Evolutionary conservation across 2,113 vertebrate genomes (phyloP), one percentile per base, ranked within the genome.

Genomic region (Galemys pyrenaicus): DNA sequence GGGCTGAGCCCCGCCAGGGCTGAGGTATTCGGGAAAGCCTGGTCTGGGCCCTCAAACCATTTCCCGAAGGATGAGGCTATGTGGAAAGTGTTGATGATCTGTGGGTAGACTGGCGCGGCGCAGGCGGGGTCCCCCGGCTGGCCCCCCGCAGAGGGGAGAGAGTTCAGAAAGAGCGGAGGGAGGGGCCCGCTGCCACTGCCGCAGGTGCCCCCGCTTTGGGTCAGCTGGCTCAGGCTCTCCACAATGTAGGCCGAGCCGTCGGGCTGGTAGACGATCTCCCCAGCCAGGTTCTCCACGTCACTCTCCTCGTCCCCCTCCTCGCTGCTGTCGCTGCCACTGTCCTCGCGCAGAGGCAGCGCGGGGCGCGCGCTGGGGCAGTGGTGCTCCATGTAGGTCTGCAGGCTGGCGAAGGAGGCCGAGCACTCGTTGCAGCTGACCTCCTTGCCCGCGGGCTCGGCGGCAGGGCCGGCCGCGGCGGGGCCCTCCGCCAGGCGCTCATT

Each of bases 21-120:
- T 99, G 99, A 99, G 99, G 99, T 99, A 99, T 99, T 99, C 99
- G 99, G 99, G 99, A 99, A 99, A 97, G 99, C 98, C 99, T 99
- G 99, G 98, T 99, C 99, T 98, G 99, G 98, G 98, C 99, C 98
- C 97, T 99, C 99, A 98, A 99, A 99, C 99, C 99, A 99, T 98
- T 99, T 99, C 98, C 99, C 99, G 95, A 99, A 99, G 98, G 99
- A 99, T 97, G 99, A 99, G 98, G 99, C 99, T 99, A 99, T 99
- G 99, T 99, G 99, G 99, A 99, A 99, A 98, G 99, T 99, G 98
- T 99, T 99, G 98, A 99, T 99, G 98, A 99, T 99, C 98, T 99
- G 99, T 94, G 99, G 99, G 98, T 99, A 99, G 96, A 99, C 99
- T 1, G 99, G 99, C 64, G 99, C 93, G 37, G 98, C 70, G 17